A percentile compares a stretch with the other conserved stretches of the same genome.
Conservation (phyloP, 2,797 vertebrate genomes). For the Holocentrus rufus region DNA sequence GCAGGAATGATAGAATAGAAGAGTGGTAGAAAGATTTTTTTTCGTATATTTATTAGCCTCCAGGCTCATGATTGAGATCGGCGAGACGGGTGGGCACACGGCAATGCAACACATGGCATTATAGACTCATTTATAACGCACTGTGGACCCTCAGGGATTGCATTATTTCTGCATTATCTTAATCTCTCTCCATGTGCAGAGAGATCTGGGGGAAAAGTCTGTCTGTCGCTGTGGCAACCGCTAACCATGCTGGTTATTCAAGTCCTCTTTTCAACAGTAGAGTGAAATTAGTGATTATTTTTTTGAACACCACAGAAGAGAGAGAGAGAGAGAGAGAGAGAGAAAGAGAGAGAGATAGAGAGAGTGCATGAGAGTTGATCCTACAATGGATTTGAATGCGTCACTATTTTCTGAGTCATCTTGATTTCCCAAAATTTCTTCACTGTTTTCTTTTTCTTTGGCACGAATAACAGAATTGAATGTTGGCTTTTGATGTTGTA, state of each 20-base stretch:
- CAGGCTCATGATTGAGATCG: constrained; percentile 4
- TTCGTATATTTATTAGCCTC: background rate
- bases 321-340: background rate
- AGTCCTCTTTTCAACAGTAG: constrained; percentile 22
- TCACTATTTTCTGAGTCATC: background rate
- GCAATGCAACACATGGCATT: background rate
- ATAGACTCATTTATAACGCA: constrained; percentile 5
- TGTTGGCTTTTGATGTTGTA: too few species aligned
- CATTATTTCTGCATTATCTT: constrained; percentile 37
- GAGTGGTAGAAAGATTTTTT: background rate
- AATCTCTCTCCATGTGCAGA: constrained; percentile 40
- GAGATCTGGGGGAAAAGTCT: constrained; percentile 61
- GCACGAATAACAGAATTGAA: background rate
- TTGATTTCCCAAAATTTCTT: background rate
- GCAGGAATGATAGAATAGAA: background rate
- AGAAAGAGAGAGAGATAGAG: background rate
- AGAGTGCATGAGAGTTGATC: too few species aligned
- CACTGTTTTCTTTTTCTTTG: background rate
- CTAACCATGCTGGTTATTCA: constrained; percentile 16
- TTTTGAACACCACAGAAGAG: background rate
- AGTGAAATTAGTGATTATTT: constrained; percentile 30
- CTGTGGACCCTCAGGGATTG: constrained; percentile 11
- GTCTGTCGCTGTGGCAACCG: constrained; percentile 55
- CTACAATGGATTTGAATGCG: too few species aligned
- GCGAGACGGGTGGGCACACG: constrained; percentile 1